Conservation (phyloP, 1,140 invertebrate species). For the Leptoteleia sp. region DNA sequence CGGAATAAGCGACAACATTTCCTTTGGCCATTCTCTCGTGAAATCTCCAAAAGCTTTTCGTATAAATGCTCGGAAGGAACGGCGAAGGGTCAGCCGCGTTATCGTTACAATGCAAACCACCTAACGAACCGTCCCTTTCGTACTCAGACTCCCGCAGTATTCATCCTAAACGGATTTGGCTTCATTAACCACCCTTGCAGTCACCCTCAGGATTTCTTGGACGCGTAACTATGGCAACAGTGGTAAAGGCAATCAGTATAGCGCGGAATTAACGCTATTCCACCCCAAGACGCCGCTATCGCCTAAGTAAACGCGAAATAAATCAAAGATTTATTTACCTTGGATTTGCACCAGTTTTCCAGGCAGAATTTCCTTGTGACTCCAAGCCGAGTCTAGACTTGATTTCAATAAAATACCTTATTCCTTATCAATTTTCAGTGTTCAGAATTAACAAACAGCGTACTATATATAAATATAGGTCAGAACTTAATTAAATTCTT, state of each 20-base stretch:
- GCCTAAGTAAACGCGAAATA: conserved; percentile 66
- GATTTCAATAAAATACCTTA: background rate
- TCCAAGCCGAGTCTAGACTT: conserved; percentile 5
- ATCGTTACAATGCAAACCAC: conserved; percentile 76
- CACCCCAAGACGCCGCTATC: conserved; percentile 56
- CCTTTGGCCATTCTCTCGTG: conserved; percentile 54
- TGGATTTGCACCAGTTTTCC: conserved; percentile 30
- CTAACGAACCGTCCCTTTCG: conserved; percentile 77
- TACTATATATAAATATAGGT: too few relatives aligned
- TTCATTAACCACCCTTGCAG: conserved; percentile 78
- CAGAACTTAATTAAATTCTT: too few relatives aligned
- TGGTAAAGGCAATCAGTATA: conserved; percentile 74
- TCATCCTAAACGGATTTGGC: conserved; percentile 81
- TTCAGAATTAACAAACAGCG: too few relatives aligned
- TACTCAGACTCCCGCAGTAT: conserved; percentile 70
- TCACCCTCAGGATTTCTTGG: conserved; percentile 69
- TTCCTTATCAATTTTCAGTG: too few relatives aligned
- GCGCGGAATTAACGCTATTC: conserved; percentile 72
- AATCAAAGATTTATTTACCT: conserved; percentile 67
- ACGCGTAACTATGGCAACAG: conserved; percentile 78
- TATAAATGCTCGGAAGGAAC: conserved; percentile 57
- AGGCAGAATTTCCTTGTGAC: conserved; percentile 6
- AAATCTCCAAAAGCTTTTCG: conserved; percentile 63
- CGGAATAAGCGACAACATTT: conserved; percentile 60
- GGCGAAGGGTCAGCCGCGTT: conserved; percentile 65